Percentiles rank a stretch among this genome's conserved stretches.
Conservation (phyloP, 2,888 invertebrate species). For the Rapana venosa region DNA sequence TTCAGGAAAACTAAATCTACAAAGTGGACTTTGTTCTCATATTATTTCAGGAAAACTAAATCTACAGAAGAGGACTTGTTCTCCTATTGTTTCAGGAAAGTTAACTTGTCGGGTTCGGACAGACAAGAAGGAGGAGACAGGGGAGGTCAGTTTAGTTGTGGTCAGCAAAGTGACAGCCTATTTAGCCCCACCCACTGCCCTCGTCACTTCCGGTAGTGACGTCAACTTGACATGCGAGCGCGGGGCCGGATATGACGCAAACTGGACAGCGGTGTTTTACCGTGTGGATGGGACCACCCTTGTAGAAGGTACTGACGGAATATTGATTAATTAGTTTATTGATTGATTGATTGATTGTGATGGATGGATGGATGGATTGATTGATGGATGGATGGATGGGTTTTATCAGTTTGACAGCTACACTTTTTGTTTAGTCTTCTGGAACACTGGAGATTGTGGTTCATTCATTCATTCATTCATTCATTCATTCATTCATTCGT, state of each 20-base stretch:
- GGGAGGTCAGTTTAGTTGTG: neutral
- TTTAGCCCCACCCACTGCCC: neutral
- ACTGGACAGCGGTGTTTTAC: neutral
- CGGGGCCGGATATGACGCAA: constrained; percentile 3
- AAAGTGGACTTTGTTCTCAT: too few relatives aligned
- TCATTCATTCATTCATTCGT: too few relatives aligned
- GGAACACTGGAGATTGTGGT: too few relatives aligned
- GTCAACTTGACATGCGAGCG: constrained; percentile 18
- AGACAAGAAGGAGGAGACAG: neutral
- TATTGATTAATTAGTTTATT: neutral
- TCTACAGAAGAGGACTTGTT: neutral
- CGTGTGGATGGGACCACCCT: neutral
- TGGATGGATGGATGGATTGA: neutral
- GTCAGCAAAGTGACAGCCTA: neutral
- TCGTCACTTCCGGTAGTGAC: constrained; percentile 7
- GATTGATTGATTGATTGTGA: neutral
- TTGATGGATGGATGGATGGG: too few relatives aligned
- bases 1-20: too few relatives aligned
- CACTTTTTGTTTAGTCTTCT: too few relatives aligned
- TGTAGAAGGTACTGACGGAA: neutral
- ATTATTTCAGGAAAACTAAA: too few relatives aligned
- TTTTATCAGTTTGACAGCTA: too few relatives aligned
- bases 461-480: too few relatives aligned
- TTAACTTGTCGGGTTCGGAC: neutral
- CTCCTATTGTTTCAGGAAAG: neutral